Percentiles rank a stretch among this genome's conserved stretches.
Evolutionary conservation across 1,140 invertebrate genomes (phyloP).

Genomic region (Neodiprion lecontei): DNA sequence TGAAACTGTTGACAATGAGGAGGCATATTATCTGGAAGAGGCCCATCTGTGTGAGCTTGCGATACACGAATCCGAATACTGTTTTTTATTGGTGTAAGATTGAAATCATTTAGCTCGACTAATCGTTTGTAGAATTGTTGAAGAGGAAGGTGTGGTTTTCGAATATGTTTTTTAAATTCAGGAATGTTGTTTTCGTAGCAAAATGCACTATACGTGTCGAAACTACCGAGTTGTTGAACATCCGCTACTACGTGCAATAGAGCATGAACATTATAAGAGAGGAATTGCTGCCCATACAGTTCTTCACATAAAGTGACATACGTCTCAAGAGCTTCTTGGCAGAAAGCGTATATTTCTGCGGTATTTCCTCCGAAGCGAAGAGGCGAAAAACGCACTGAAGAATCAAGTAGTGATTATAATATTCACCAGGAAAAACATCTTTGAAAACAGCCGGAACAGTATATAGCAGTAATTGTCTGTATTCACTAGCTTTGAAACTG

Average conservation of each 20-base stretch:
- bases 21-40: neutral
- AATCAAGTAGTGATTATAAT: constrained; percentile 13
- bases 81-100: neutral
- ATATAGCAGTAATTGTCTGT: constrained; percentile 12
- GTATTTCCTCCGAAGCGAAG: constrained; percentile 1
- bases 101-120: neutral
- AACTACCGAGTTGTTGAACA: constrained; percentile 14
- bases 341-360: constrained; percentile 30
- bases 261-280: constrained; percentile 31
- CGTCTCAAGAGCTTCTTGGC: neutral
- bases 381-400: constrained; percentile 13
- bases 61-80: neutral
- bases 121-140: neutral
- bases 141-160: neutral
- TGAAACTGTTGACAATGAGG: neutral
- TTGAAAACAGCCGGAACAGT: constrained; percentile 11
- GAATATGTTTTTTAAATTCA: neutral
- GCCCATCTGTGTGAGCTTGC: neutral
- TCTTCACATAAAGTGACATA: constrained; percentile 1
- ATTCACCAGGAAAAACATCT: constrained; percentile 11
- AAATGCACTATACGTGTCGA: constrained; percentile 27
- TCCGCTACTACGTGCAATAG: constrained; percentile 21
- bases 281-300: constrained; percentile 17
- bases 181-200: constrained; percentile 28
- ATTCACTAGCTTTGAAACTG: constrained; percentile 21